Evolutionary conservation across 2,113 vertebrate species (phyloP).

Genomic region (Oncorhynchus kisutch): DNA sequence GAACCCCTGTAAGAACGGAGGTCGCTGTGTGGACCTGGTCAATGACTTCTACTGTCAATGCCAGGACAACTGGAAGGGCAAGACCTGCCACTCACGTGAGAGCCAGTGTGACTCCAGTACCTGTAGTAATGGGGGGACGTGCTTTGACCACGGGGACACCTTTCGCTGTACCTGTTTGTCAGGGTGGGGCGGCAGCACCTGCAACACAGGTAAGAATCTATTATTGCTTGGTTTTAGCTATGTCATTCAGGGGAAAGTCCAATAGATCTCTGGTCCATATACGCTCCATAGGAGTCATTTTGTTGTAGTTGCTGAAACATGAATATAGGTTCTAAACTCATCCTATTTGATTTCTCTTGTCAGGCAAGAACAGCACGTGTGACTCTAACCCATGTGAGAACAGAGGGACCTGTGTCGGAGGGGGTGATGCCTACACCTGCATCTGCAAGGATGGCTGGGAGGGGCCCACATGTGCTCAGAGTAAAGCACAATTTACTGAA

Average conservation of each 20-base stretch:
- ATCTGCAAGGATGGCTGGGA: conserved; percentile 97
- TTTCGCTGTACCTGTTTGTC: conserved; percentile 87
- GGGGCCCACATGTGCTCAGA: conserved; percentile 86
- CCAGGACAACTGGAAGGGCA: conserved; percentile 92
- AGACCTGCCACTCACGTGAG: conserved; percentile 94
- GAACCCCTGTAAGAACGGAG: conserved; percentile 88
- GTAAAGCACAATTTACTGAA: conserved; percentile 68
- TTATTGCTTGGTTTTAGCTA: neutral
- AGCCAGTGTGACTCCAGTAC: conserved; percentile 90
- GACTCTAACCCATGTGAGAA: conserved; percentile 88
- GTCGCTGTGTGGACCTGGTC: conserved; percentile 83
- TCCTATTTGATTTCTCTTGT: neutral
- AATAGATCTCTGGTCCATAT: too few species aligned
- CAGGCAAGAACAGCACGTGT: conserved; percentile 91
- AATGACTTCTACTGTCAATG: conserved; percentile 94
- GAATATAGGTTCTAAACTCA: neutral
- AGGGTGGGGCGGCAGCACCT: conserved; percentile 89
- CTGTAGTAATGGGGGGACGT: conserved; percentile 91
- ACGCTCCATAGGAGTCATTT: too few species aligned
- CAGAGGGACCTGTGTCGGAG: conserved; percentile 91
- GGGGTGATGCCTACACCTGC: conserved; percentile 86
- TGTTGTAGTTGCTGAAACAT: too few species aligned
- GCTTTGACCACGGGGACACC: conserved; percentile 86
- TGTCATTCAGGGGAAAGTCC: neutral
- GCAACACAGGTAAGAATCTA: conserved; percentile 80